A percentile compares a stretch with the other conserved stretches of the same genome.
These are phyloP conservation scores for Dorcus parallelipipedus DNA, from an alignment of 2,888 invertebrate genomes.

Conservation along the genomic window DNA sequence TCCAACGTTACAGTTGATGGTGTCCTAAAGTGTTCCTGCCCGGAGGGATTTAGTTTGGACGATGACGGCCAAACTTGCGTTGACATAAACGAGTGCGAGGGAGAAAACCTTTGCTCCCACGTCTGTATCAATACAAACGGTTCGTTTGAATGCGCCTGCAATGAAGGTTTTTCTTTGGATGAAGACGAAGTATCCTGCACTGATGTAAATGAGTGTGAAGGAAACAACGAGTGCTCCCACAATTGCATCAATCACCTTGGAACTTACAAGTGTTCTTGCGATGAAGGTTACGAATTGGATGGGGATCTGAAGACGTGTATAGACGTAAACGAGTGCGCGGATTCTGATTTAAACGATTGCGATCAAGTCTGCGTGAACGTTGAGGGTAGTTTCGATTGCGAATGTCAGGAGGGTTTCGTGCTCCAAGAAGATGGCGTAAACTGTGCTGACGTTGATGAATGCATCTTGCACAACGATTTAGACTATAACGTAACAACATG, in stretches of 20 bases:
- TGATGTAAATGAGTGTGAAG: constrained; percentile 36
- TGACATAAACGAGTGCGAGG: constrained; percentile 42
- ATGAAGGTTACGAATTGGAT: constrained; percentile 44
- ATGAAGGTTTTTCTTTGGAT: constrained; percentile 45
- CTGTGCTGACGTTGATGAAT: constrained; percentile 31
- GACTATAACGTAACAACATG: constrained; percentile 31
- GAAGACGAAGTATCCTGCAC: constrained; percentile 30
- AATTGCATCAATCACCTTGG: constrained; percentile 35
- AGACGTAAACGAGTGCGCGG: constrained; percentile 44
- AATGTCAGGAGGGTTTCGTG: constrained; percentile 49
- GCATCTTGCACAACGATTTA: constrained; percentile 33
- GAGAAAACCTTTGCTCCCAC: constrained; percentile 53
- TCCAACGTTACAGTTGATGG: constrained; percentile 22
- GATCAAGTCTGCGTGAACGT: constrained; percentile 55
- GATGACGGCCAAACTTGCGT: constrained; percentile 48
- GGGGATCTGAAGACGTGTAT: constrained; percentile 36
- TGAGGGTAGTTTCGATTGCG: constrained; percentile 52
- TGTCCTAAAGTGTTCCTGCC: constrained; percentile 46
- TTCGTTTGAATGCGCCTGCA: constrained; percentile 52
- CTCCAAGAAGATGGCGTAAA: constrained; percentile 30
- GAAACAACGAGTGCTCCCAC: constrained; percentile 39
- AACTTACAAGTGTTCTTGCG: constrained; percentile 38
- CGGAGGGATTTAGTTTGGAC: constrained; percentile 54
- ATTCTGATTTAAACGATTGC: constrained; percentile 48
- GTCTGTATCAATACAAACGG: constrained; percentile 53